These are phyloP conservation scores for Mionectes macconnelli DNA, from an alignment of 2,113 vertebrate genomes.

Conservation along the genomic window DNA sequence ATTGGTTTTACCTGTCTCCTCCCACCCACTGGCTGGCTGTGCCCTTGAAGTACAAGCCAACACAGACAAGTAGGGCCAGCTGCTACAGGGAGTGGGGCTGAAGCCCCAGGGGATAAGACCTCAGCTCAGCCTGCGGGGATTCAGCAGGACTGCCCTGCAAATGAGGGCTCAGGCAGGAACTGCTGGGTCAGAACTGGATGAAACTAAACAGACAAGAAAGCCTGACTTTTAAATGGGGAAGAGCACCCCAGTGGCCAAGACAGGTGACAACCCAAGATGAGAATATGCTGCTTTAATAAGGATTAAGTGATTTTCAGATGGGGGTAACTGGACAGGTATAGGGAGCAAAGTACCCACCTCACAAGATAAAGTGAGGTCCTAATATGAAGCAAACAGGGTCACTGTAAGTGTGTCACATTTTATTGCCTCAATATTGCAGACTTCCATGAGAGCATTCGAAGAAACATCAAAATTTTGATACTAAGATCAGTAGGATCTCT, in stretches of 20 bases:
- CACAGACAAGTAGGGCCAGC: background rate
- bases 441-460: background rate
- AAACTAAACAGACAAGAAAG: background rate
- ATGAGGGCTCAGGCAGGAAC: background rate
- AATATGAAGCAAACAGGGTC: background rate
- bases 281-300: background rate
- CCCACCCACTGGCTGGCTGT: background rate
- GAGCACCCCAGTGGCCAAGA: background rate
- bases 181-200: background rate
- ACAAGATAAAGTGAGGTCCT: background rate
- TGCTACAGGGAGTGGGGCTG: background rate
- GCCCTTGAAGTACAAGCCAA: background rate
- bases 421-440: background rate
- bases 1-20: conserved; percentile 10
- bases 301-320: background rate
- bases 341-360: background rate
- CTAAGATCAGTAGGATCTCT: background rate
- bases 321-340: background rate
- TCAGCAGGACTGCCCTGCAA: background rate
- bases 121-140: background rate
- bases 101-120: background rate
- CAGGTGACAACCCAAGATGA: background rate
- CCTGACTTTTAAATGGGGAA: background rate
- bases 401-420: background rate
- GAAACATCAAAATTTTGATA: background rate